Conservation (phyloP, 2,113 vertebrate genomes). For the Crotalus helleri region DNA sequence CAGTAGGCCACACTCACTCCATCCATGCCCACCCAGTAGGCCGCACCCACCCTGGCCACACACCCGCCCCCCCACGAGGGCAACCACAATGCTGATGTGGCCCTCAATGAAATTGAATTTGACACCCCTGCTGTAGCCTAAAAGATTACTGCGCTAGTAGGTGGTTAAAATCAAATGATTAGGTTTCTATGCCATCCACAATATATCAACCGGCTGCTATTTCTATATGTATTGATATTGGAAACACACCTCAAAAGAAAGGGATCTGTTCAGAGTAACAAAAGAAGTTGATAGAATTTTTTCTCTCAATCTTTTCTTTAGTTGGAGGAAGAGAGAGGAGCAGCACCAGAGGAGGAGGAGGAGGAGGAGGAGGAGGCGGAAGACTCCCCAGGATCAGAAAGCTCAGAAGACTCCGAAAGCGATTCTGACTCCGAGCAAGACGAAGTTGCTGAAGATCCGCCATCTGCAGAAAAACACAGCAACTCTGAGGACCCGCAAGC, state of each 20-base stretch:
- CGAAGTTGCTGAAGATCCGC: slow-evolving; percentile 67
- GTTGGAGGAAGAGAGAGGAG: slow-evolving; percentile 69
- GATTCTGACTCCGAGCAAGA: slow-evolving; percentile 72
- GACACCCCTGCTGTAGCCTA: not conserved
- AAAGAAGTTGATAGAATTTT: not conserved
- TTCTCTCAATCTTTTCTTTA: slow-evolving; percentile 47
- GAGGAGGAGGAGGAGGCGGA: slow-evolving; percentile 41
- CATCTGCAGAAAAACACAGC: slow-evolving; percentile 66
- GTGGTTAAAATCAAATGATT: not conserved
- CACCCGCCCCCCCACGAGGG: too few relatives aligned
- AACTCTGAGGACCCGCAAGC: slow-evolving; percentile 69
- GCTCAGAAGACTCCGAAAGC: slow-evolving; percentile 72
- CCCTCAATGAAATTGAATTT: too few relatives aligned
- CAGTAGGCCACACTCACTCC: too few relatives aligned
- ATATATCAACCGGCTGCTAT: not conserved
- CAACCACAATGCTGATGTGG: too few relatives aligned
- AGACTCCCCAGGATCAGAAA: slow-evolving; percentile 69
- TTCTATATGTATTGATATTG: not conserved
- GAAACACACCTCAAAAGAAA: slow-evolving; percentile 1
- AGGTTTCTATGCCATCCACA: not conserved
- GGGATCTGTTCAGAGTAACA: not conserved
- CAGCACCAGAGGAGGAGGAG: slow-evolving; percentile 51
- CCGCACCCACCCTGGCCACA: too few relatives aligned
- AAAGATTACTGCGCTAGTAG: not conserved
- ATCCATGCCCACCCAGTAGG: too few relatives aligned